These are phyloP conservation scores for Sebastes wilsoni DNA, from an alignment of 2,797 vertebrate genomes.

Conservation along the genomic window DNA sequence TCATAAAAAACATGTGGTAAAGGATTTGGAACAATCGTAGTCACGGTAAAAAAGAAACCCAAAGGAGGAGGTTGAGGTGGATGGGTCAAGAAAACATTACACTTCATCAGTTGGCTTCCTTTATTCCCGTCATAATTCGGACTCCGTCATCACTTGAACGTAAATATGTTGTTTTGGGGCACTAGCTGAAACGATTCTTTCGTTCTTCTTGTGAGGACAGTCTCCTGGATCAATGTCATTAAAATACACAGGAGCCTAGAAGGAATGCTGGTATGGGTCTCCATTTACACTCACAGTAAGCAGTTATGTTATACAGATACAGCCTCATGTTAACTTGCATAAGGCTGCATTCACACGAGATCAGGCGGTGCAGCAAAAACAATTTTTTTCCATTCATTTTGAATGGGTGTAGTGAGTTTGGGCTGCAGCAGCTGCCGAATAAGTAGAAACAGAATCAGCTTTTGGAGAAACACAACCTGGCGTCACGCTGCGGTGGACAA, in stretches of 20 bases:
- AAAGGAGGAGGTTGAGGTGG: too few relatives aligned
- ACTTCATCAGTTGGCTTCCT: background rate
- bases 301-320: background rate
- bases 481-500: too few relatives aligned
- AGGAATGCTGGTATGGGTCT: too few relatives aligned
- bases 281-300: too few relatives aligned
- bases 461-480: too few relatives aligned
- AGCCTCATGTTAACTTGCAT: background rate
- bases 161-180: background rate
- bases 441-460: too few relatives aligned
- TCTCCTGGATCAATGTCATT: background rate
- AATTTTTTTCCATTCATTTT: too few relatives aligned
- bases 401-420: too few relatives aligned
- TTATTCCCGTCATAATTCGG: background rate
- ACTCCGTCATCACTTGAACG: too few relatives aligned
- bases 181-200: background rate
- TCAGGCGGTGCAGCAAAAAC: background rate
- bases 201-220: background rate
- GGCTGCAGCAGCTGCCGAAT: too few relatives aligned
- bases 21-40: too few relatives aligned
- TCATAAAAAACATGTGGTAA: background rate
- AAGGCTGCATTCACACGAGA: background rate
- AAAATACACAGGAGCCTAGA: background rate
- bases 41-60: background rate
- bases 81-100: too few relatives aligned